These are phyloP conservation scores for Selenia dentaria DNA, from an alignment of 2,888 invertebrate genomes.

Conservation along the genomic window DNA sequence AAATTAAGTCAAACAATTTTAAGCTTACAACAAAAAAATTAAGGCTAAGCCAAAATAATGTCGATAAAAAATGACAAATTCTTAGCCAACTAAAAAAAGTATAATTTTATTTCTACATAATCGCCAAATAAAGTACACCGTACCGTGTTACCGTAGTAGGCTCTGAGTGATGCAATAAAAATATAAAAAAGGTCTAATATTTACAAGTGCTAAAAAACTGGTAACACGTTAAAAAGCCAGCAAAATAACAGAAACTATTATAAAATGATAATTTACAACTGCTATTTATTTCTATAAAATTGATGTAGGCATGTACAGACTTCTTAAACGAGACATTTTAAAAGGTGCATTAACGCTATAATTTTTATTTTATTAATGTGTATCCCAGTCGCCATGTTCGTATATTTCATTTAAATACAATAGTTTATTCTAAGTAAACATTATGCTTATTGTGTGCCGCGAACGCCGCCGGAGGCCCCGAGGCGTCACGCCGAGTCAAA, in stretches of 20 bases:
- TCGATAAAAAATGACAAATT: constrained; percentile 41
- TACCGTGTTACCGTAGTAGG: too few species aligned
- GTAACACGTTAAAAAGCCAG: constrained; percentile 58
- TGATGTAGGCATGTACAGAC: constrained; percentile 39
- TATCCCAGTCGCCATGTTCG: constrained; percentile 57
- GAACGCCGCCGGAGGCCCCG: background rate
- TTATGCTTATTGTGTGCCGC: constrained; percentile 30
- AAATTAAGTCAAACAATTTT: constrained; percentile 18
- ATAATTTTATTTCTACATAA: constrained; percentile 53
- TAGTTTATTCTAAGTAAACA: constrained; percentile 41
- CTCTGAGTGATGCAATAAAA: constrained; percentile 59
- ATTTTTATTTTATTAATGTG: constrained; percentile 42
- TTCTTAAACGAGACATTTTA: constrained; percentile 45
- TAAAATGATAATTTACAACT: constrained; percentile 11
- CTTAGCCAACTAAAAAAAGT: constrained; percentile 33
- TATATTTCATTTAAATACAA: constrained; percentile 33
- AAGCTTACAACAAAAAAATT: constrained; percentile 56
- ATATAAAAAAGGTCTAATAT: constrained; percentile 62
- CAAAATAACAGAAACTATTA: constrained; percentile 36
- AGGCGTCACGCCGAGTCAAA: constrained; percentile 4
- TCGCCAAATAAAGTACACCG: constrained; percentile 57
- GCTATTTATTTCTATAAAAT: constrained; percentile 22
- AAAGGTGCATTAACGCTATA: constrained; percentile 50
- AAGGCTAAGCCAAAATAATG: constrained; percentile 60
- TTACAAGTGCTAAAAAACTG: constrained; percentile 60